phyloP scores from a whole-genome alignment of 2,113 vertebrate genomes.

The Catharus bicknelli region DNA sequence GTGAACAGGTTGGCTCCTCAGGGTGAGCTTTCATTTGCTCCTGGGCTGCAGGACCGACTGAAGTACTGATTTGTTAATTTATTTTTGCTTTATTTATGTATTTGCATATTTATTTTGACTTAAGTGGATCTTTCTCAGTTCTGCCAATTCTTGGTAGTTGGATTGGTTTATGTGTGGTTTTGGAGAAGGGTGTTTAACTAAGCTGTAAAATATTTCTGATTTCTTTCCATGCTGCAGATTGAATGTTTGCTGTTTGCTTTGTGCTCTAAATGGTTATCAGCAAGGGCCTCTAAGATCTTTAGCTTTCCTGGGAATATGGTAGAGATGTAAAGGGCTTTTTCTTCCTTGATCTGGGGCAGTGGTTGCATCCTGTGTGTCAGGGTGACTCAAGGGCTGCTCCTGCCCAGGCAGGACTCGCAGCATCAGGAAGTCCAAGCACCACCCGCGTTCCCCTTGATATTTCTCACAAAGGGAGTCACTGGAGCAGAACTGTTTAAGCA shows the following conservation, averaged over 20 bases:
- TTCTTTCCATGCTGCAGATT: background rate
- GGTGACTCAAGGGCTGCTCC: background rate
- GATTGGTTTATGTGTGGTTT: background rate
- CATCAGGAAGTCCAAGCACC: background rate
- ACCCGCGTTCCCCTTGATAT: rapidly evolving
- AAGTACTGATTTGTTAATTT: background rate
- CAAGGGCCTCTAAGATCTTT: background rate
- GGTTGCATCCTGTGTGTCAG: background rate
- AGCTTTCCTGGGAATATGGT: background rate
- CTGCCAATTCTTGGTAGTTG: background rate
- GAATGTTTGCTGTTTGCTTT: rapidly evolving
- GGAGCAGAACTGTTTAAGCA: background rate
- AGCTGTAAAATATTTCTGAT: background rate
- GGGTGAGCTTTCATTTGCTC: rapidly evolving
- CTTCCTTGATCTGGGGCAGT: background rate
- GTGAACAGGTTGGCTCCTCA: background rate
- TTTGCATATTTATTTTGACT: background rate
- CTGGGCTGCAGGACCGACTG: background rate
- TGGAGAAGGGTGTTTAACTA: background rate
- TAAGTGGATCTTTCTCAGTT: background rate
- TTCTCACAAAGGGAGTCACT: background rate
- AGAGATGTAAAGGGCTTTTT: background rate
- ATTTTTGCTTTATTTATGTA: background rate
- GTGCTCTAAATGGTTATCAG: background rate
- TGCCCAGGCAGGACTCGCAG: background rate